phyloP scores from a whole-genome alignment of 2,888 invertebrate species.

The Drosophila mimica region DNA sequence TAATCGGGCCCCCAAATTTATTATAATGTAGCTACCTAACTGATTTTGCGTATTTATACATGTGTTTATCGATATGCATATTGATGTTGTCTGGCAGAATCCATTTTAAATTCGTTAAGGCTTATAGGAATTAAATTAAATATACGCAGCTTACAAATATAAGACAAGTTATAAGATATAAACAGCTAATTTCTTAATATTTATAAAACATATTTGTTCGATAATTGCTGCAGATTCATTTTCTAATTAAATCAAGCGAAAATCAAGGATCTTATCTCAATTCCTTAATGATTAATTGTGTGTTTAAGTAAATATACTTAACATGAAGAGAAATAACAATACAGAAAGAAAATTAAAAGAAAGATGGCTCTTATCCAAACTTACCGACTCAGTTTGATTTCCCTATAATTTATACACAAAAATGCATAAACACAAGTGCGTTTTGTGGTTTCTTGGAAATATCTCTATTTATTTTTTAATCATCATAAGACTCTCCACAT shows the following conservation, averaged over 20 bases:
- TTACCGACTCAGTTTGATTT: too few relatives aligned
- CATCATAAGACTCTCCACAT: too few relatives aligned
- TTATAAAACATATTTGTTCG: background rate
- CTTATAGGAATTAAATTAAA: background rate
- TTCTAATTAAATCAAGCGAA: background rate
- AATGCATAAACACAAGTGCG: too few relatives aligned
- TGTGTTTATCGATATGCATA: conserved; percentile 32
- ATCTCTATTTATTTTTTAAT: too few relatives aligned
- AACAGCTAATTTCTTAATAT: background rate
- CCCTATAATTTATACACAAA: too few relatives aligned
- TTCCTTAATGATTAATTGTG: background rate
- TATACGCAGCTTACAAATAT: too few relatives aligned
- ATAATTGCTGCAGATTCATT: background rate
- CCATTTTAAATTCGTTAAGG: background rate
- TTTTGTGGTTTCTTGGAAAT: too few relatives aligned
- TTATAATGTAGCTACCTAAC: conserved; percentile 32
- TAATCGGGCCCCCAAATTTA: conserved; percentile 39
- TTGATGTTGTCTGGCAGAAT: conserved; percentile 28
- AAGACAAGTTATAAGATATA: background rate
- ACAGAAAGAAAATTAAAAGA: background rate
- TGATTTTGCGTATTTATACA: conserved; percentile 21
- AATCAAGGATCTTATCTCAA: background rate
- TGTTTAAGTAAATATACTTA: background rate
- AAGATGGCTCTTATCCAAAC: too few relatives aligned
- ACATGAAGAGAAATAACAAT: background rate